These are phyloP conservation scores for Montifringilla adamsi DNA, from an alignment of 2,113 vertebrate species.

Conservation along the genomic window DNA sequence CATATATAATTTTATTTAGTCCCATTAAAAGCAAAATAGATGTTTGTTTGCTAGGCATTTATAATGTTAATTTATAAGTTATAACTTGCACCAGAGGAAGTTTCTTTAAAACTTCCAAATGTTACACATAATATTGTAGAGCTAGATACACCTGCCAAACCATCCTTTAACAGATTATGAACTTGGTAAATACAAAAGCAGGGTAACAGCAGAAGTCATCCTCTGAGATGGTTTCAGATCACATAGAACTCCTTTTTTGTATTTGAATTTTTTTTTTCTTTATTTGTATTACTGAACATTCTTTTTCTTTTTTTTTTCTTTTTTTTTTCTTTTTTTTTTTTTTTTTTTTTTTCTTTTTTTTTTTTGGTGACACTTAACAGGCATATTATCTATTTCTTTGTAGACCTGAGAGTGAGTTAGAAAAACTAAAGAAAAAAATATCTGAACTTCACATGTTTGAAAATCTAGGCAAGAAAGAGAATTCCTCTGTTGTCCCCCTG, in stretches of 20 bases:
- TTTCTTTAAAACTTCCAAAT: background rate
- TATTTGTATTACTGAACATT: background rate
- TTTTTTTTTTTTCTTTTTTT: background rate
- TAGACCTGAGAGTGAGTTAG: background rate
- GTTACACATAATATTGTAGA: background rate
- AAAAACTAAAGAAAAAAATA: background rate
- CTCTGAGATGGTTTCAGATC: background rate
- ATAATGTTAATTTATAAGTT: background rate
- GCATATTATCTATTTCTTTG: background rate
- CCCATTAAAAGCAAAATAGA: background rate
- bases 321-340: background rate
- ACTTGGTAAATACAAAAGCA: background rate
- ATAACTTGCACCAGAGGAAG: background rate
- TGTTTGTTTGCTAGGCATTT: background rate
- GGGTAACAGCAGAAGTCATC: background rate
- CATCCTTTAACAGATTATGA: background rate
- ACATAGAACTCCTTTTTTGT: background rate
- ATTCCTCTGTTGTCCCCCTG: background rate
- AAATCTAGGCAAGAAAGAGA: background rate
- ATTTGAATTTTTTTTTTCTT: background rate
- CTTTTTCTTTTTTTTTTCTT: background rate
- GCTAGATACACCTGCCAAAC: background rate
- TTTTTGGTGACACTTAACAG: background rate
- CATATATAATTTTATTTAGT: background rate
- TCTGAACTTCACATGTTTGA: background rate